phyloP scores from a whole-genome alignment of 1,140 invertebrate species.

The Rhyzopertha dominica region DNA sequence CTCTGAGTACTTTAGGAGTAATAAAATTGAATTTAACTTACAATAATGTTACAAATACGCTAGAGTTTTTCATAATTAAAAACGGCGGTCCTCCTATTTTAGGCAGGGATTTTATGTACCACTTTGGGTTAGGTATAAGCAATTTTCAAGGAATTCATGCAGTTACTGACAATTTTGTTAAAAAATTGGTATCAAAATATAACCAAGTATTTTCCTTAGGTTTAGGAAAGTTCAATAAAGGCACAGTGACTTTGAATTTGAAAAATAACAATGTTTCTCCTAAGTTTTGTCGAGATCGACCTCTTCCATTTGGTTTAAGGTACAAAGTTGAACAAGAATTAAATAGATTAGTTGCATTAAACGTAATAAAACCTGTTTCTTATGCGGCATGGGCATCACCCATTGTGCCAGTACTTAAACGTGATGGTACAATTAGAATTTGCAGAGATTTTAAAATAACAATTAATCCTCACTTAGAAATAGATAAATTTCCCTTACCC shows the following conservation, averaged over 20 bases:
- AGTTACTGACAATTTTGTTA: too few species aligned
- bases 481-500: conserved; percentile 39
- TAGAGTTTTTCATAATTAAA: conserved; percentile 8
- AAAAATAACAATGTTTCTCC: conserved; percentile 20
- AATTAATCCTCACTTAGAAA: conserved; percentile 38
- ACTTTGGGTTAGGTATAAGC: conserved; percentile 6
- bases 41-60: background rate
- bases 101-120: conserved; percentile 9
- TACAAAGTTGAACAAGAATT: conserved; percentile 29
- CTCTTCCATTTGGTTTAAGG: conserved; percentile 30
- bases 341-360: conserved; percentile 16
- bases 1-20: conserved; percentile 2
- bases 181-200: too few species aligned
- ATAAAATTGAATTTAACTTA: conserved; percentile 6
- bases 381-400: conserved; percentile 21
- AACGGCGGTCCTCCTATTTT: conserved; percentile 7
- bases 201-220: too few species aligned
- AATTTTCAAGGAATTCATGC: too few species aligned
- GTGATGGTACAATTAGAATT: conserved; percentile 26
- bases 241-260: conserved; percentile 5
- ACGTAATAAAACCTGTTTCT: conserved; percentile 19
- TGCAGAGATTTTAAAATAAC: conserved; percentile 34
- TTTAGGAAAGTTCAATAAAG: too few species aligned
- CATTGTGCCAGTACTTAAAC: conserved; percentile 31
- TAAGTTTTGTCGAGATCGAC: conserved; percentile 30